These are phyloP conservation scores for Thunnus thynnus DNA, from an alignment of 2,113 vertebrate species.

Conservation along the genomic window DNA sequence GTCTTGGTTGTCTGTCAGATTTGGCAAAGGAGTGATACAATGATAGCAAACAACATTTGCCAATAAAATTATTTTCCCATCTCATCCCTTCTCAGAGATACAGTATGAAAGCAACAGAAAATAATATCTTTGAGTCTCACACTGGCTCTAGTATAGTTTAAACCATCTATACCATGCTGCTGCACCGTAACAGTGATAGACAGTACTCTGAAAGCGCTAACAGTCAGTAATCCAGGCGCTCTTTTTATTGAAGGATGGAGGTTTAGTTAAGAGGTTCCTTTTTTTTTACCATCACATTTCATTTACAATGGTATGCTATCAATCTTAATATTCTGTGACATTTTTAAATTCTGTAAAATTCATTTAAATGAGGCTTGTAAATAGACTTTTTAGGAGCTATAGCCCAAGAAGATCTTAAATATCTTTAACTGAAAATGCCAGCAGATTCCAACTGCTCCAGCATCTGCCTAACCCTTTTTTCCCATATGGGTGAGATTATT, in stretches of 20 bases:
- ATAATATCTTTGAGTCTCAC: not conserved
- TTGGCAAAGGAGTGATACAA: no score
- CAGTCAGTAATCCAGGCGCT: not conserved
- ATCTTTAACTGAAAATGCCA: slow-evolving; percentile 46
- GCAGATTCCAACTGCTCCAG: slow-evolving; percentile 4
- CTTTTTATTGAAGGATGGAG: not conserved
- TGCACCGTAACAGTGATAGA: not conserved
- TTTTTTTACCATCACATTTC: not conserved
- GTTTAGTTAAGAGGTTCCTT: slow-evolving; percentile 10
- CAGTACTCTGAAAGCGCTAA: slow-evolving; percentile 1
- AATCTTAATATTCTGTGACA: slow-evolving; percentile 26
- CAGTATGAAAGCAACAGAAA: not conserved
- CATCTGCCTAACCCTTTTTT: not conserved
- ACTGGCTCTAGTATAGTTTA: not conserved
- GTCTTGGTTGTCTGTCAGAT: no score
- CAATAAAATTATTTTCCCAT: no score
- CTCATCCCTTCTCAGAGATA: not conserved
- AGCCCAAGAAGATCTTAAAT: not conserved
- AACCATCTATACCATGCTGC: not conserved
- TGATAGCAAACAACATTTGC: no score
- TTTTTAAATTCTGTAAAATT: slow-evolving; percentile 22
- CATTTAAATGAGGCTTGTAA: slow-evolving; percentile 23
- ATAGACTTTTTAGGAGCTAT: not conserved
- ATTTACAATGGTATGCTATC: slow-evolving; percentile 2
- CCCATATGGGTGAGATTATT: slow-evolving; percentile 2